A percentile compares a stretch with the other conserved stretches of the same genome.
These are phyloP conservation scores for Xanthorhoe spadicearia DNA, from an alignment of 2,888 invertebrate species.

Conservation along the genomic window DNA sequence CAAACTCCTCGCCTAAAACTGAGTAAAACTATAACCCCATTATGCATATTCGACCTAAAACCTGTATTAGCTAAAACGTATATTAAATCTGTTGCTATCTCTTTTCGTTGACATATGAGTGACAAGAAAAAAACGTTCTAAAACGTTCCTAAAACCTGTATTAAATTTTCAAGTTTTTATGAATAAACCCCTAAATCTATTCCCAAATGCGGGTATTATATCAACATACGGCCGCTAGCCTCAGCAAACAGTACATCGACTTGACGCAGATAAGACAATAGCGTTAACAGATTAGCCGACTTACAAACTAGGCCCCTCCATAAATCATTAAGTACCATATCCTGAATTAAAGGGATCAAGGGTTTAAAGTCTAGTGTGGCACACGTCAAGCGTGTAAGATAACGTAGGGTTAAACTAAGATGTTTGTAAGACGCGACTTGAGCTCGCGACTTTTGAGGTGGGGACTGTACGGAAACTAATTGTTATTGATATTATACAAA, in stretches of 20 bases:
- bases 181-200: too few species aligned
- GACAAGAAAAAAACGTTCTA: too few species aligned
- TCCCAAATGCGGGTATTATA: neutral
- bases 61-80: too few species aligned
- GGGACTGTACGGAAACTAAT: neutral
- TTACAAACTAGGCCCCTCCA: slow-evolving; percentile 16
- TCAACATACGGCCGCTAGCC: neutral
- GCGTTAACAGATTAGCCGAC: slow-evolving; percentile 35
- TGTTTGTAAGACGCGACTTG: slow-evolving; percentile 8
- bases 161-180: too few species aligned
- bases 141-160: too few species aligned
- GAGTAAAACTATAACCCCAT: neutral
- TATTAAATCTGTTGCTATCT: too few species aligned
- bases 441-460: neutral
- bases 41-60: too few species aligned
- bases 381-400: slow-evolving; percentile 34
- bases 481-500: too few species aligned
- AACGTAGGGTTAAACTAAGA: slow-evolving; percentile 27
- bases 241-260: slow-evolving; percentile 9
- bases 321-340: slow-evolving; percentile 34
- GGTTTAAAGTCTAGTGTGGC: slow-evolving; percentile 38
- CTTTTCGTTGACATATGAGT: too few species aligned
- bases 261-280: slow-evolving; percentile 25
- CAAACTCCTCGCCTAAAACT: too few species aligned
- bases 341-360: slow-evolving; percentile 38